Evolutionary conservation across 2,113 vertebrate genomes (phyloP), one percentile per base, ranked within the genome.

Genomic region (Sceloporus tristichus): DNA sequence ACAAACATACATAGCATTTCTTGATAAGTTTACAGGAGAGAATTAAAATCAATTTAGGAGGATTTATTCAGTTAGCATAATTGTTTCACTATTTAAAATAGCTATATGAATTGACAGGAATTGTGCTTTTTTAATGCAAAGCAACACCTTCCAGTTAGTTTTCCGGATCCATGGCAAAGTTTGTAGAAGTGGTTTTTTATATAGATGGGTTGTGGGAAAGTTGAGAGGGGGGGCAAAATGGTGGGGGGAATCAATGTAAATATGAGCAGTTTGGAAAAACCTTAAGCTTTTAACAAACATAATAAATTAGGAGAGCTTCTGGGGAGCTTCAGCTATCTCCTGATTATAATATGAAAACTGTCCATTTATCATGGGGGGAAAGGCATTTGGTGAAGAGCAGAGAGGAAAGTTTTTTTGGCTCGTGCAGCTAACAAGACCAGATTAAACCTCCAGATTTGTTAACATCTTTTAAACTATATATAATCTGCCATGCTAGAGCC

Each of bases 291-390:
- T 78, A 88, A 70, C 48, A 88, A 88, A 88, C 74, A 88, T 84
- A 88, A 83, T 88, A 88, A 88, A 88, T 88, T 88, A 78, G 62
- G 23, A 88, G 62, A 77, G 40, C 71, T 83, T 88, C 87, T 88
- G 87, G 59, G 74, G 73, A 88, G n/a, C 81, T 88, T 88, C 87
- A 88, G 56, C 81, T 38, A 78, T 84, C 87, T 83, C 81, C 48
- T 78, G 81, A 88, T 88, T 77, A 76, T 82, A 78, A 75, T 70
- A 56, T 25, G 59, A 68, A 48, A 85, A 85, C 3, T 0, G 40
- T 19, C 3, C 27, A 56, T 91, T 18, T 80, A 71, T 0, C 0
- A 73, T 29, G n/a, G 38, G 71, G 38, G 11, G 29, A 86, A 10
- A 1, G 65, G 38, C 4, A 62, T 23, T 56, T 42, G 66, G 18